These are phyloP conservation scores for Nyctereutes procyonoides DNA, from an alignment of 2,113 vertebrate genomes.

Conservation along the genomic window DNA sequence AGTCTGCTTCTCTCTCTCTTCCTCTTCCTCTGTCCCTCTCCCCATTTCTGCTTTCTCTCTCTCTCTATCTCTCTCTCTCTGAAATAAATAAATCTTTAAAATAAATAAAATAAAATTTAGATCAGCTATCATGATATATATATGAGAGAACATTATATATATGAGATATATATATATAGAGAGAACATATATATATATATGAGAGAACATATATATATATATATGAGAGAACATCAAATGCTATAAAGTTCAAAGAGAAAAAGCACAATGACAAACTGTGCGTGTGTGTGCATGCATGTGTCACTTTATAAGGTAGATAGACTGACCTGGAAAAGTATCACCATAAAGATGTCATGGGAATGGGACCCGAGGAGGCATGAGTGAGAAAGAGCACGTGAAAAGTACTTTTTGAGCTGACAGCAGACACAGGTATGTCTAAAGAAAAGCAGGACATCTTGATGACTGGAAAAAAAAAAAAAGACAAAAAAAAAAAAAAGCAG, in stretches of 20 bases:
- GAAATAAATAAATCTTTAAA: too few relatives aligned
- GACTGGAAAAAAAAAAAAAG: neutral
- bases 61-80: too few relatives aligned
- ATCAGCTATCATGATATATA: neutral
- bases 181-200: too few relatives aligned
- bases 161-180: too few relatives aligned
- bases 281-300: neutral
- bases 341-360: neutral
- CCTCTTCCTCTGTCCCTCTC: too few relatives aligned
- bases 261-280: neutral
- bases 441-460: neutral
- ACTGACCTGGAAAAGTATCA: neutral
- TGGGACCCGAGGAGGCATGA: neutral
- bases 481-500: neutral
- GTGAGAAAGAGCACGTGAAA: neutral
- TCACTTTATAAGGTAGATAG: neutral
- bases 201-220: neutral
- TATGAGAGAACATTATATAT: too few relatives aligned
- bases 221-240: neutral
- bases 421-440: neutral
- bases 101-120: too few relatives aligned
- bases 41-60: too few relatives aligned
- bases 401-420: neutral
- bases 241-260: neutral
- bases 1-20: too few relatives aligned